Evolutionary conservation across 2,797 vertebrate genomes (phyloP), one percentile per base, ranked within the genome.

Genomic region (Uromys caudimaculatus): DNA sequence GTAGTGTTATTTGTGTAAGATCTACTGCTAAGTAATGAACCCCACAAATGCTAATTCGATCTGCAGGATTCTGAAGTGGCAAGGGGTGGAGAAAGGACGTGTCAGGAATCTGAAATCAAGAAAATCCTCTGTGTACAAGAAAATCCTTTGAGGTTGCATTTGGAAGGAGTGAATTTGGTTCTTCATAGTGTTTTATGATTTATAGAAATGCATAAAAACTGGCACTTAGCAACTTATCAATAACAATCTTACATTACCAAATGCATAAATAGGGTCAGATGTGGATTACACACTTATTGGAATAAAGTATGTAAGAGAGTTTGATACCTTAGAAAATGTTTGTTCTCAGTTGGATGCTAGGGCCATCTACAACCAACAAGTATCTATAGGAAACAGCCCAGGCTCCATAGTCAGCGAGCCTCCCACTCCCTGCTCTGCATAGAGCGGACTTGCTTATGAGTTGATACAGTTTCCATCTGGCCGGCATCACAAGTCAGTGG

Each of bases 341-440:
- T 56, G 89, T 96, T 44, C 87, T 90, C 0, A 19, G 23, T 47
- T 93, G 81, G 58, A 82, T 4, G 0, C 71, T 88, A 77, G 84
- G 71, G 54, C 81, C 38, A 27, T 90, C 93, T 95, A 95, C 71
- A 90, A 90, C 83, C 79, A 90, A 76, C 76, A 92, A 89, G 38
- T 89, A 52, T 95, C 85, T 29, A 35, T 23, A 90, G 35, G 78
- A 96, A 88, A 19, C 9, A 67, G 54, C 89, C 94, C 27, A 6
- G 21, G 27, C 85, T 89, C 41, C n/a, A 60, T 50, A 19, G 17
- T 27, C n/a, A 24, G 35, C 1, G 35, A 64, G 24, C 27, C 21
- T 71, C 44, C 23, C 67, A 54, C 23, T 86, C 69, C 24, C 44
- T 44, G 24, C 24, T 92, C 87, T 76, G 29, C 17, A 27, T 5